These are phyloP conservation scores for Anolis apletophallus DNA, from an alignment of 2,797 vertebrate genomes.

Conservation along the genomic window DNA sequence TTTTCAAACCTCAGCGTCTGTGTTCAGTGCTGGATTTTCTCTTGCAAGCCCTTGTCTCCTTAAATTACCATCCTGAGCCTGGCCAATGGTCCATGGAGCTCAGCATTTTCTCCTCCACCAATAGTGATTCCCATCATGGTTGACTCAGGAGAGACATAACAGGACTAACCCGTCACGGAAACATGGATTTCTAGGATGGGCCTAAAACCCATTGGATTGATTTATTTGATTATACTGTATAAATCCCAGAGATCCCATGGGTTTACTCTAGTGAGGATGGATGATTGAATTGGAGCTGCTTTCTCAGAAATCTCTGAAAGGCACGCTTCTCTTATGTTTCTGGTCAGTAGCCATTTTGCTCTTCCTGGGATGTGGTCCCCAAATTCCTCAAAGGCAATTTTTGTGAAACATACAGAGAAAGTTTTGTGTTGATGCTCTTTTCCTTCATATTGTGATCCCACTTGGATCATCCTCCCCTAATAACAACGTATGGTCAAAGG, in stretches of 20 bases:
- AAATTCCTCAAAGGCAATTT: background rate
- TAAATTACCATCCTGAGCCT: background rate
- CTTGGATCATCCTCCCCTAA: background rate
- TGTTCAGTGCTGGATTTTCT: slow-evolving; percentile 22
- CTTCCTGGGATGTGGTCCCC: slow-evolving; percentile 31
- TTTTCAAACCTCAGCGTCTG: background rate
- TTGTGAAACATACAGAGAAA: background rate
- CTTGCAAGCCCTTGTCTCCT: background rate
- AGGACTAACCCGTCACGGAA: background rate
- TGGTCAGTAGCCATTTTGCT: background rate
- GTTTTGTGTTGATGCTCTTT: too few relatives aligned
- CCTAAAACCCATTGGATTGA: too few relatives aligned
- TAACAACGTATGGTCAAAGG: too few relatives aligned
- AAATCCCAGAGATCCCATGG: too few relatives aligned
- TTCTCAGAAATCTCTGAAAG: slow-evolving; percentile 53
- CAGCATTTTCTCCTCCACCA: background rate
- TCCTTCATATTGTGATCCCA: background rate
- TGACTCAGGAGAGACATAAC: background rate
- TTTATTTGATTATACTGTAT: too few relatives aligned
- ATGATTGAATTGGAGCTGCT: background rate
- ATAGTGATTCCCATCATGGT: background rate
- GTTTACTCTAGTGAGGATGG: too few relatives aligned
- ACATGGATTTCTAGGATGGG: background rate
- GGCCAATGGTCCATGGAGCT: background rate
- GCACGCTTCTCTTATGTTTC: slow-evolving; percentile 45